Conservation (phyloP, 2,797 vertebrate genomes). For the Hydrocynus forskahlii region DNA sequence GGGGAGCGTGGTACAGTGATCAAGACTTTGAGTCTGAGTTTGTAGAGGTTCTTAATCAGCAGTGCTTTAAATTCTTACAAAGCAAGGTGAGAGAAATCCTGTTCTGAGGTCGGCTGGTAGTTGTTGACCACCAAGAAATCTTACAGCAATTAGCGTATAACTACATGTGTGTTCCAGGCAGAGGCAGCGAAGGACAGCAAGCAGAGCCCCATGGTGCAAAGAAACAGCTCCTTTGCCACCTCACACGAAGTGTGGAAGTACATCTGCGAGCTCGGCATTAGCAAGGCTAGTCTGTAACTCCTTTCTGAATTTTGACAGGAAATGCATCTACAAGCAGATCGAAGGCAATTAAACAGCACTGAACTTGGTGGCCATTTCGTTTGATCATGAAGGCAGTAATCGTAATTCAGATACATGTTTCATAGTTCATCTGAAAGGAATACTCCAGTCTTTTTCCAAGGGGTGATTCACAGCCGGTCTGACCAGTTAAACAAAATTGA, state of each 20-base stretch:
- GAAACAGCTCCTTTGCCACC: slow-evolving; percentile 94
- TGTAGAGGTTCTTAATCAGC: slow-evolving; percentile 96
- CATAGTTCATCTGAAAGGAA: too few relatives aligned
- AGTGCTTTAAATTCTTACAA: slow-evolving; percentile 97
- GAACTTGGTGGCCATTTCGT: too few relatives aligned
- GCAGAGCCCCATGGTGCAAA: slow-evolving; percentile 95
- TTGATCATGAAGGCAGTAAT: too few relatives aligned
- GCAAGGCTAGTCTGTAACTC: slow-evolving; percentile 84
- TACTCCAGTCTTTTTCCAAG: too few relatives aligned
- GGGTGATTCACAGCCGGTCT: too few relatives aligned
- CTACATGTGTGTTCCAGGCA: slow-evolving; percentile 74
- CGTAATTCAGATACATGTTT: too few relatives aligned
- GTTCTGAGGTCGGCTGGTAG: neutral
- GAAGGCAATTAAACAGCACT: too few relatives aligned
- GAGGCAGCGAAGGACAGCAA: slow-evolving; percentile 90
- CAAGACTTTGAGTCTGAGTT: slow-evolving; percentile 99
- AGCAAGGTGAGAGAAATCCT: slow-evolving; percentile 82
- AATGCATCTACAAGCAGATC: too few relatives aligned
- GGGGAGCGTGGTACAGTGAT: slow-evolving; percentile 97
- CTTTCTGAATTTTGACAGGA: neutral
- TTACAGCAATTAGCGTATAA: neutral
- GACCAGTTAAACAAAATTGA: too few relatives aligned
- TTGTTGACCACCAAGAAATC: neutral
- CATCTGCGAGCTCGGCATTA: slow-evolving; percentile 96
- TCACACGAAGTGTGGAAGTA: slow-evolving; percentile 99